These are phyloP conservation scores for Alsophila aescularia DNA, from an alignment of 2,888 invertebrate genomes.

Conservation along the genomic window DNA sequence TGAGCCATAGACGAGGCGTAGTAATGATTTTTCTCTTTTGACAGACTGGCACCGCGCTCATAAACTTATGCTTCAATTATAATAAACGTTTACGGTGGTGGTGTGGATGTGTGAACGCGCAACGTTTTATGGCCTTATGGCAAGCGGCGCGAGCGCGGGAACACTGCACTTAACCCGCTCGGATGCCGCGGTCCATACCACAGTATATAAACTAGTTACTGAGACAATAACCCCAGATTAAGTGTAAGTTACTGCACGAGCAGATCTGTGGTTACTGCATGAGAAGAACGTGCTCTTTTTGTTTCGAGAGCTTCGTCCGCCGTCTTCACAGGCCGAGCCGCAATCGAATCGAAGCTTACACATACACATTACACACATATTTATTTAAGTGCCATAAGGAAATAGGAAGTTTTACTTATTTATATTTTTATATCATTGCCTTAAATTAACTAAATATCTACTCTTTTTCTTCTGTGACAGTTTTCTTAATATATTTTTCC, in stretches of 20 bases:
- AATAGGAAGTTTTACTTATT: too few relatives aligned
- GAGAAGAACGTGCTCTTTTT: slow-evolving; percentile 62
- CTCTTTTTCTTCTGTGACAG: too few relatives aligned
- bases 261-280: too few relatives aligned
- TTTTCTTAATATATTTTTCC: too few relatives aligned
- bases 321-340: not conserved
- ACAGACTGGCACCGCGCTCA: slow-evolving; percentile 68
- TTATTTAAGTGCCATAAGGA: too few relatives aligned
- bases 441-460: too few relatives aligned
- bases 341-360: slow-evolving; percentile 9
- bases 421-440: too few relatives aligned
- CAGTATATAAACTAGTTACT: too few relatives aligned
- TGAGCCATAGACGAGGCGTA: slow-evolving; percentile 35
- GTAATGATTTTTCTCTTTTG: slow-evolving; percentile 66
- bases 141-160: slow-evolving; percentile 50
- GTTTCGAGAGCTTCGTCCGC: slow-evolving; percentile 34
- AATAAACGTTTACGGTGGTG: slow-evolving; percentile 73
- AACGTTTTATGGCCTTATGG: slow-evolving; percentile 68
- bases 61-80: slow-evolving; percentile 79
- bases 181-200: slow-evolving; percentile 47
- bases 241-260: too few relatives aligned
- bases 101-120: slow-evolving; percentile 72
- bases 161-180: slow-evolving; percentile 54
- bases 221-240: too few relatives aligned
- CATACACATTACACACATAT: slow-evolving; percentile 2